Evolutionary conservation across 2,888 invertebrate genomes (phyloP), one percentile per base, ranked within the genome.

Genomic region (Priocnemis perturbator): DNA sequence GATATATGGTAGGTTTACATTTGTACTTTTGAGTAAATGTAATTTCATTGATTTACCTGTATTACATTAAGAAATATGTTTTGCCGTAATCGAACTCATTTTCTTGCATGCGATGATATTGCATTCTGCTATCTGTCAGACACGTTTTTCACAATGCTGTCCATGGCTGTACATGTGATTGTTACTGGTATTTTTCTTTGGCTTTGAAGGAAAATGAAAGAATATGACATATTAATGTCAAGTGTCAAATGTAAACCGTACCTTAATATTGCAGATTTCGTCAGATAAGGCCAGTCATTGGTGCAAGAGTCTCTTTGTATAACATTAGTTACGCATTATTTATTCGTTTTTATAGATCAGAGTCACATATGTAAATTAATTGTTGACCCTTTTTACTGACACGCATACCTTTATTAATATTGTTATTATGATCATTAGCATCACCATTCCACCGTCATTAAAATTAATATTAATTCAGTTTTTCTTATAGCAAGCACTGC

Each of bases 1-100:
- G 45, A 57, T 58, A 62, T 77, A 77, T 79, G 81, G 74, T 82
- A 83, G 81, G 82, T 83, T 83, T 82, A 81, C 82, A 83, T 83
- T 83, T 83, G 80, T 76, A 77, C 69, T 64, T 60, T 76, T 78
- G 71, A 71, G 58, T 71, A 68, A 69, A 50, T 73, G 72, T 73
- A 48, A 66, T 21, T 73, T 67, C 67, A 69, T 63, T 70, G 52
- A 56, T 75, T 60, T 37, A 17, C 53, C 50, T 72, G 48, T 60
- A n/a, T 72, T 60, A 30, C 20, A 47, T 48, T 30, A 52, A 5
- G 15, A 60, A 50, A 69, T 71, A 73, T 71, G 63, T 76, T 37
- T 37, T 37, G 73, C 76, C 67, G n/a, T 66, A 67, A 69, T 70
- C 59, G 66, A 52, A 73, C 67, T 65, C 69, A 62, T 60, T 71